A percentile compares a stretch with the other conserved stretches of the same genome.
Evolutionary conservation across 2,113 vertebrate genomes (phyloP).

Genomic region (Hystrix brachyura): DNA sequence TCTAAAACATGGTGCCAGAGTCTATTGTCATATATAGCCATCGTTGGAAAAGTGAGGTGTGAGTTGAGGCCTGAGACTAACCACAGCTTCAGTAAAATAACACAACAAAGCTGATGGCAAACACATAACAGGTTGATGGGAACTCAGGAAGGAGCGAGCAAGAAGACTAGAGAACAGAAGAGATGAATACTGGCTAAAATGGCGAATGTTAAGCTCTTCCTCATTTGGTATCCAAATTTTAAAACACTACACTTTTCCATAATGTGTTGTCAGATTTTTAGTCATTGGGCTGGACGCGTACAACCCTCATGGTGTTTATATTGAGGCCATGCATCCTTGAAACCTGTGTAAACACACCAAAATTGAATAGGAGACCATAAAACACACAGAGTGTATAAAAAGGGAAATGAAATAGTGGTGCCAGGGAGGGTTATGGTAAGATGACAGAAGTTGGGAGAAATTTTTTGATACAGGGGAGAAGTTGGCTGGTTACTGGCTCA

Average conservation of each 20-base stretch:
- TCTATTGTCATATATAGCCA: neutral
- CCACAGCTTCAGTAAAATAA: neutral
- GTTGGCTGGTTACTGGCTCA: neutral
- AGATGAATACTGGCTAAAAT: neutral
- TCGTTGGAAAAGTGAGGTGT: neutral
- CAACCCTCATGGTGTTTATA: neutral
- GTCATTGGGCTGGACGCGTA: neutral
- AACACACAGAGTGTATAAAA: neutral
- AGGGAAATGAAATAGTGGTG: neutral
- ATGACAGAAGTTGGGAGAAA: constrained; percentile 1
- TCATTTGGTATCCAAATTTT: neutral
- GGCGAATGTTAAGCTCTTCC: neutral
- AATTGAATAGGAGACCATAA: neutral
- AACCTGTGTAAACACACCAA: neutral
- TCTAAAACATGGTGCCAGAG: neutral
- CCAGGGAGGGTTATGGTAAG: neutral
- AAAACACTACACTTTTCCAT: neutral
- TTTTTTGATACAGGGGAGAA: neutral
- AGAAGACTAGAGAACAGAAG: neutral
- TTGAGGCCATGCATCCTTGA: neutral
- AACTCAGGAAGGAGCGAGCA: neutral
- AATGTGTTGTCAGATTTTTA: neutral
- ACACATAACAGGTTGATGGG: neutral
- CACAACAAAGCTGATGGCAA: neutral
- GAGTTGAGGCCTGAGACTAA: neutral